phyloP scores from a whole-genome alignment of 2,888 invertebrate species.

The Vanessa cardui region DNA sequence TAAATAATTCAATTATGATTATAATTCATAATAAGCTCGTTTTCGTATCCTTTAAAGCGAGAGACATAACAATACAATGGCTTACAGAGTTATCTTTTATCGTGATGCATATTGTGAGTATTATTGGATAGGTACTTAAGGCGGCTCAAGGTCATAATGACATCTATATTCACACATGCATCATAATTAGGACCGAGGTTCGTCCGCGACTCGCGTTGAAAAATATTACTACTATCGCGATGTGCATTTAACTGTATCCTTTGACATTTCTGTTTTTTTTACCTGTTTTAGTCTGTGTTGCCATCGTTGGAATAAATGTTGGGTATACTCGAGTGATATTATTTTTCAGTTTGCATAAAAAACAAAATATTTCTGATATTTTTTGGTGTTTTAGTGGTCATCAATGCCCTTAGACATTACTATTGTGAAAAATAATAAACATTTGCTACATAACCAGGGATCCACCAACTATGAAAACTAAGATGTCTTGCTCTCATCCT shows the following conservation, averaged over 20 bases:
- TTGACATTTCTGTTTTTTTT: no score
- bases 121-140: not conserved
- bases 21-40: constrained; percentile 4
- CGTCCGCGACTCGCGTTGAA: not conserved
- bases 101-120: constrained; percentile 9
- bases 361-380: no score
- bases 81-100: constrained; percentile 15
- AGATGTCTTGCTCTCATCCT: no score
- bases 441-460: no score
- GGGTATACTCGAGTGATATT: not conserved
- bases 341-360: not conserved
- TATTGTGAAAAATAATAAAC: no score
- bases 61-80: constrained; percentile 9
- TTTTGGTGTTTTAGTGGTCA: no score
- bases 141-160: constrained; percentile 35
- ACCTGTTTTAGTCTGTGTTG: no score
- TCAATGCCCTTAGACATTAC: no score
- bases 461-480: no score
- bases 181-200: constrained; percentile 35
- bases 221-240: not conserved
- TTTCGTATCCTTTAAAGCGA: constrained; percentile 11
- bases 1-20: constrained; percentile 2
- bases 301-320: no score
- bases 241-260: no score
- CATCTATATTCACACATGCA: constrained; percentile 25